Conservation (phyloP, 2,797 vertebrate species). For the Clarias laeviceps region DNA sequence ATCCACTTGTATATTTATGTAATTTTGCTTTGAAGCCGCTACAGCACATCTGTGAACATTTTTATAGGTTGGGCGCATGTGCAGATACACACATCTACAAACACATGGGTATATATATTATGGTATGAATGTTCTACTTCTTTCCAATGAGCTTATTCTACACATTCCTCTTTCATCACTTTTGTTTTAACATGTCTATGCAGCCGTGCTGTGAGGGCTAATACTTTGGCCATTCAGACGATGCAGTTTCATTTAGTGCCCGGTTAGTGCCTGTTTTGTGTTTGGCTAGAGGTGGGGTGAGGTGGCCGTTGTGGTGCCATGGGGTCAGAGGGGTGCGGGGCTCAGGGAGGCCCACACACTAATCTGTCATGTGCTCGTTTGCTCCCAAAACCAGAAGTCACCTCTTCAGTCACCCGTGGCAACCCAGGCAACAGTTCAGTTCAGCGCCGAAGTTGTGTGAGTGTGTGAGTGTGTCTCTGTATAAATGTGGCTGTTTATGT, state of each 20-base stretch:
- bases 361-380: constrained; percentile 89
- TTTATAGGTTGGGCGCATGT: constrained; percentile 71
- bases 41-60: constrained; percentile 92
- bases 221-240: constrained; percentile 46
- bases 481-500: constrained; percentile 43
- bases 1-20: constrained; percentile 77
- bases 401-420: constrained; percentile 80
- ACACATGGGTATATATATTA: background rate
- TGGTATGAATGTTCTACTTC: background rate
- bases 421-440: constrained; percentile 73
- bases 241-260: constrained; percentile 42
- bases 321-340: constrained; percentile 83
- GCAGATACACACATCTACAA: background rate
- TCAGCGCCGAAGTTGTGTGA: constrained; percentile 45
- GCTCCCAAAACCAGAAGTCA: constrained; percentile 79
- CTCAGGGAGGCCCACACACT: constrained; percentile 80
- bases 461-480: constrained; percentile 59
- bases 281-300: constrained; percentile 51
- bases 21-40: constrained; percentile 68
- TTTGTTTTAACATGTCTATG: constrained; percentile 6
- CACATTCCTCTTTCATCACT: background rate
- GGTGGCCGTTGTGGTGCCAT: constrained; percentile 67
- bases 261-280: constrained; percentile 49
- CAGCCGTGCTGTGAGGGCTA: constrained; percentile 17
- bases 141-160: background rate